Evolutionary conservation across 2,888 invertebrate species (phyloP), one percentile per base, ranked within the genome.

Genomic region (Leptopilina drosophilae): DNA sequence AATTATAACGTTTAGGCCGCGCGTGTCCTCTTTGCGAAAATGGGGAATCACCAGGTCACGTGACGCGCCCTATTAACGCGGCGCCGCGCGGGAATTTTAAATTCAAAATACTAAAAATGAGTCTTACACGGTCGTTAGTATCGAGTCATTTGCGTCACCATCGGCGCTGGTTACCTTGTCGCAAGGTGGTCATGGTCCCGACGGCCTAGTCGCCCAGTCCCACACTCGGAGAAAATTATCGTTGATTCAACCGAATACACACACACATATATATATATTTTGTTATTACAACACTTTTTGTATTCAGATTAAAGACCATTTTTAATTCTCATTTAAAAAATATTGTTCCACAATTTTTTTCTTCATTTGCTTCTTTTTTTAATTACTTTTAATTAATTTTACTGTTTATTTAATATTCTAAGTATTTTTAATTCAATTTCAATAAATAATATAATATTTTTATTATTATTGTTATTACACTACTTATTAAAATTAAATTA

Each of bases 101-200:
- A 56, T 73, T 73, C 9, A 33, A 49, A 56, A 14, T 73, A 14
- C 14, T 56, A 33, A 56, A 73, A 73, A n/a, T 26, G 40, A 33
- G n/a, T 73, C 33, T 56, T 9, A 6, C 73, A 73, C 73, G 56
- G 33, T 56, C 53, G 56, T 73, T 73, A 53, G 73, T 73, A 73
- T 73, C 56, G 56, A 73, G 53, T 73, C n/a, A 53, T 73, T 73
- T 73, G 73, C 73, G 73, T 73, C 73, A 73, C 73, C 56, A 73
- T 73, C 14, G 73, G 73, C 73, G 73, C n/a, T 56, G 73, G 73
- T 91, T 89, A 90, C 90, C 91, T 91, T 90, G 90, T 88, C 88
- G 88, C 90, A 90, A 91, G 87, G 90, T 91, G 89, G 90, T 91
- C 90, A 90, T 89, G 91, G 90, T 87, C 89, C 89, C 89, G 86